Conservation (phyloP, 2,888 invertebrate species). For the Dynastes tityus region DNA sequence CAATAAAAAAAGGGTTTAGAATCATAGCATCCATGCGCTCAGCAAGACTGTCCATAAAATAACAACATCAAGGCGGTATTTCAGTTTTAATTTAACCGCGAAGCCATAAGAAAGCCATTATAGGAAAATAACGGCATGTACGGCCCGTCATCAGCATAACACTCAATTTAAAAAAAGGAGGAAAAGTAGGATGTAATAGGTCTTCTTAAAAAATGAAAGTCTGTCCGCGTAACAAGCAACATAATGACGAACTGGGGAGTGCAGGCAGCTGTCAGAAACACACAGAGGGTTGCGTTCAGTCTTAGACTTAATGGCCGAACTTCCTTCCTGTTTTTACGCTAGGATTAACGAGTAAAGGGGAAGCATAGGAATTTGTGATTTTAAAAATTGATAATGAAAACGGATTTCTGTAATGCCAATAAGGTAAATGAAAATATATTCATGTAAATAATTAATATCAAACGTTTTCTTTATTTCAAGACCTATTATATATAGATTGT, state of each 20-base stretch:
- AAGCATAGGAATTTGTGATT: slow-evolving; percentile 31
- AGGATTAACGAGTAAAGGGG: slow-evolving; percentile 28
- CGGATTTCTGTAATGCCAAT: not conserved
- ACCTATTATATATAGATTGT: too few relatives aligned
- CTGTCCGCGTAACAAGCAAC: slow-evolving; percentile 52
- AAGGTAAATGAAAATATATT: too few relatives aligned
- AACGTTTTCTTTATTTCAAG: too few relatives aligned
- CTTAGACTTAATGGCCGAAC: slow-evolving; percentile 35
- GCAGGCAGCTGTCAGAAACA: slow-evolving; percentile 53
- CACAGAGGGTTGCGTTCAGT: slow-evolving; percentile 47
- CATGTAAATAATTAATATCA: too few relatives aligned
- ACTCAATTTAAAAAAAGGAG: slow-evolving; percentile 50
- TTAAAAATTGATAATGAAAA: not conserved
- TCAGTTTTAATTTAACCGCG: slow-evolving; percentile 43
- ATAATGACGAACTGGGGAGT: slow-evolving; percentile 47
- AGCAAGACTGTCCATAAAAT: slow-evolving; percentile 29
- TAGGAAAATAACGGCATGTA: slow-evolving; percentile 51
- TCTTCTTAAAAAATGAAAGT: slow-evolving; percentile 51
- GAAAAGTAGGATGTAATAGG: slow-evolving; percentile 37
- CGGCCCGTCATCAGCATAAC: slow-evolving; percentile 50
- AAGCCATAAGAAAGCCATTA: slow-evolving; percentile 47
- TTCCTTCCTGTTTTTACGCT: slow-evolving; percentile 40
- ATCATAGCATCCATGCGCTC: not conserved
- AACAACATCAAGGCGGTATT: slow-evolving; percentile 33
- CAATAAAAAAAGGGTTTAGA: slow-evolving; percentile 11